Percentiles rank a stretch among this genome's conserved stretches.
These are phyloP conservation scores for Lordiphosa andalusiaca DNA, from an alignment of 2,888 invertebrate genomes.

Conservation along the genomic window DNA sequence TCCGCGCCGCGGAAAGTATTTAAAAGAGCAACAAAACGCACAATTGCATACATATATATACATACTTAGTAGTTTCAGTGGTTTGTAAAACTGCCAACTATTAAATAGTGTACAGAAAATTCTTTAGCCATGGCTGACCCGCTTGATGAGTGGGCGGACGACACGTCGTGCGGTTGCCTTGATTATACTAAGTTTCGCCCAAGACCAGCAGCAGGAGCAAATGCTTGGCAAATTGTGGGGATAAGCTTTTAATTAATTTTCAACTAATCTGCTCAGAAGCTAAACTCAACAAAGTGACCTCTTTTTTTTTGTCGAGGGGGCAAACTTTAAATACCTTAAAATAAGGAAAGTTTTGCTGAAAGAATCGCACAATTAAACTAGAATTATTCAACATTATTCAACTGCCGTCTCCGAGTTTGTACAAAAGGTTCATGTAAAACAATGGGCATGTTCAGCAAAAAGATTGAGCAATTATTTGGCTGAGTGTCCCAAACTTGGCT, in stretches of 20 bases:
- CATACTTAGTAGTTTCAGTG: conserved; percentile 34
- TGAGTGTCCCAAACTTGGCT: too few species aligned
- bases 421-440: not conserved
- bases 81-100: conserved; percentile 62
- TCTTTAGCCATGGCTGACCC: conserved; percentile 18
- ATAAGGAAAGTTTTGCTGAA: conserved; percentile 2
- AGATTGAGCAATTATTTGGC: too few species aligned
- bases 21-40: conserved; percentile 9
- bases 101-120: conserved; percentile 57
- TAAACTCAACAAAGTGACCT: conserved; percentile 34
- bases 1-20: conserved; percentile 5
- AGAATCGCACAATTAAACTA: conserved; percentile 5
- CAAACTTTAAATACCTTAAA: conserved; percentile 5
- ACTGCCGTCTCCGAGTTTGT: not conserved
- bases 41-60: not conserved
- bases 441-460: not conserved
- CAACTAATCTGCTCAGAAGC: conserved; percentile 37
- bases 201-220: conserved; percentile 14
- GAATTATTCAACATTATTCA: not conserved
- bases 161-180: conserved; percentile 2
- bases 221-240: conserved; percentile 24
- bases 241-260: conserved; percentile 45
- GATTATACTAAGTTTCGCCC: conserved; percentile 8
- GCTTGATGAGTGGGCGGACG: conserved; percentile 2
- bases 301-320: conserved; percentile 4